Conservation (phyloP, 2,888 invertebrate genomes). For the Dasypogon diadema region DNA sequence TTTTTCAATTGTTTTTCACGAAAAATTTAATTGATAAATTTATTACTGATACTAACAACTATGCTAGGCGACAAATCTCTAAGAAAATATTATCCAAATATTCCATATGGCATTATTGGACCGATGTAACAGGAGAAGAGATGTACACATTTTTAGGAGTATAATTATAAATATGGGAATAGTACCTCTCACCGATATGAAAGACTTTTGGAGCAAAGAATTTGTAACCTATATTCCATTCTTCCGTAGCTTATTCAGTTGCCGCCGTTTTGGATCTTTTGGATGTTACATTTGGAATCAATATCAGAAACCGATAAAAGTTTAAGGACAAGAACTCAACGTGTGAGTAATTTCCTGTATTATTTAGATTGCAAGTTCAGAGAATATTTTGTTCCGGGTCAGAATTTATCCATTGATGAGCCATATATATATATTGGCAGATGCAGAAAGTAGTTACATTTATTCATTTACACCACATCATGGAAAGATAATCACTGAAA, state of each 20-base stretch:
- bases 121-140: not conserved
- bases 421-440: not conserved
- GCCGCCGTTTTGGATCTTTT: not conserved
- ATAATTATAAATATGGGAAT: conserved; percentile 6
- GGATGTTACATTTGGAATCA: not conserved
- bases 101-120: not conserved
- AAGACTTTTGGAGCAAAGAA: not conserved
- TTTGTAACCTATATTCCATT: not conserved
- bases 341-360: conserved; percentile 9
- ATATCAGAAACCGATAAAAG: not conserved
- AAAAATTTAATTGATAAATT: not conserved
- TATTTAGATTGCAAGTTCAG: not conserved
- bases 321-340: conserved; percentile 2
- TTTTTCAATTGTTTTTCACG: not conserved
- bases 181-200: not conserved
- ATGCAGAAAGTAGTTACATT: conserved; percentile 5
- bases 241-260: not conserved
- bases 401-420: not conserved
- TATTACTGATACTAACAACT: conserved; percentile 2
- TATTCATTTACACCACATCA: conserved; percentile 1
- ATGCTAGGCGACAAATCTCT: not conserved
- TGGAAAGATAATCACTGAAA: not conserved
- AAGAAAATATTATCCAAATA: not conserved
- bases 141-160: conserved; percentile 2
- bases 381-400: not conserved